Base-by-base conservation (phyloP, 2,888 invertebrate species). In the Phengaris alcon region DNA sequence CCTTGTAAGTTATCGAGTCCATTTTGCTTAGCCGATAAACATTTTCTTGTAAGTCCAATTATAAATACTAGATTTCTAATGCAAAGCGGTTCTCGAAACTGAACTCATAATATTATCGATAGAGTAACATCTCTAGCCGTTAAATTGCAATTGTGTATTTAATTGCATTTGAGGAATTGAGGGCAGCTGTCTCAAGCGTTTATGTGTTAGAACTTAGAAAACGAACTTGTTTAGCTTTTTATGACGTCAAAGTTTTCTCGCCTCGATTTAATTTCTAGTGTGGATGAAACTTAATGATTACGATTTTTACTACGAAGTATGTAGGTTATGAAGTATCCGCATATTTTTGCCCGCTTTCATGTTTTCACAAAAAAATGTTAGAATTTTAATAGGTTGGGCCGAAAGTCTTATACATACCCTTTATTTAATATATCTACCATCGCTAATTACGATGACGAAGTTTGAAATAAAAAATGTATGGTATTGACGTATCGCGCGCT, bases 121-220 rank as follows among this genome's bases (percentile, higher is more conserved):
- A 59, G n/a, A 57, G 57, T 70, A 22, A 70, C 75, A 22, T 72
- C 69, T 75, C 75, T 75, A 72, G 75, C 51, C 44, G 68, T 55
- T 69, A 75, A 75, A 75, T 70, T 75, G 59, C 70, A 75, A 75
- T 75, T 70, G 70, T 57, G 55, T 59, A 46, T 76, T 73, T 76
- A 75, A 75, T 75, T 76, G 73, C 75, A 75, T 68, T 75, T 72
- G 73, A 35, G 46, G 73, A 73, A 76, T 73, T 68, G 73, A 64
- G 74, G 68, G 73, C 72, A 64, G 75, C 13, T 46, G 70, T 46
- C 48, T 69, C 70, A 44, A 54, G 15, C 75, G 54, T 75, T 51
- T 51, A 70, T 70, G 70, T 72, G 72, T 72, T 72, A 35, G 69
- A 57, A 68, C 70, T 72, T 72, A 35, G 69, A 57, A 68, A 75